phyloP scores from a whole-genome alignment of 2,888 invertebrate species.

The Pandemis cinnamomeana region DNA sequence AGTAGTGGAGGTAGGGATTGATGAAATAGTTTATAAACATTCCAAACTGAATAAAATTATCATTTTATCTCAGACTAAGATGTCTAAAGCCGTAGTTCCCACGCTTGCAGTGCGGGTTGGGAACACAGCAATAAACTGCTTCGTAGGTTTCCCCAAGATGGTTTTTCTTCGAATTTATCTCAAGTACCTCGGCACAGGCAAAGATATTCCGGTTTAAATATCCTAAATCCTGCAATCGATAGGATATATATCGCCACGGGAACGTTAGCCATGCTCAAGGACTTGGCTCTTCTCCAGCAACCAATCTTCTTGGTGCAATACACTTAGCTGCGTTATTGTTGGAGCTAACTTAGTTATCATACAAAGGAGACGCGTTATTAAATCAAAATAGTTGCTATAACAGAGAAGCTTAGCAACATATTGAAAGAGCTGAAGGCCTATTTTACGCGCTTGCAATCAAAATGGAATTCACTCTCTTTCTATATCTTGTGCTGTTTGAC shows the following conservation, averaged over 20 bases:
- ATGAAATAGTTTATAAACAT: too few species aligned
- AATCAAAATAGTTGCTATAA: background rate
- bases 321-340: constrained; percentile 40
- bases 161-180: too few species aligned
- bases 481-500: too few species aligned
- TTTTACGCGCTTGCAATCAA: too few species aligned
- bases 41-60: too few species aligned
- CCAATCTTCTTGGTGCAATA: constrained; percentile 64
- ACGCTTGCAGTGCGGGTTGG: too few species aligned
- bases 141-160: too few species aligned
- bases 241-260: constrained; percentile 18
- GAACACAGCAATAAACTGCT: too few species aligned
- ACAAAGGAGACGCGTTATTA: background rate
- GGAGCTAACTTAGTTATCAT: constrained; percentile 16
- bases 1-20: too few species aligned
- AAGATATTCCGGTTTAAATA: constrained; percentile 13
- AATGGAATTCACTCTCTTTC: too few species aligned
- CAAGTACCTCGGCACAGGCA: background rate
- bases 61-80: too few species aligned
- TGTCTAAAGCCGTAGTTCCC: too few species aligned
- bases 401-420: background rate
- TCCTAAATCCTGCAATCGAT: constrained; percentile 32
- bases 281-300: constrained; percentile 65
- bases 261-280: constrained; percentile 46
- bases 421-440: background rate